Conservation (phyloP, 2,113 vertebrate species). For the Rhabdornis inornatus region DNA sequence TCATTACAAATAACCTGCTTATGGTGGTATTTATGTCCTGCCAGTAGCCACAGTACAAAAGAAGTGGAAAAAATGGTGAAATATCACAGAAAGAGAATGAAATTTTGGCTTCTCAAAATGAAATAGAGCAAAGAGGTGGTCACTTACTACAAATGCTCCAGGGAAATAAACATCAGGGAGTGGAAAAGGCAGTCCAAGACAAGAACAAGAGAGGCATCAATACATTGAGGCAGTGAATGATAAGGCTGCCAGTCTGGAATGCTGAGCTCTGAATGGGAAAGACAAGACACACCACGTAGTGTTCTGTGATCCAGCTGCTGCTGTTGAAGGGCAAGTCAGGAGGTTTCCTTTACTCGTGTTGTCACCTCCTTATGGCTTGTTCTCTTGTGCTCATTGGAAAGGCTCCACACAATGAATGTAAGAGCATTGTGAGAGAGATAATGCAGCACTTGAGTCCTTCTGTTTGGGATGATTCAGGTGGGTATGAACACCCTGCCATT, state of each 20-base stretch:
- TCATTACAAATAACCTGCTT: neutral
- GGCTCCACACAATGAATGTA: too few species aligned
- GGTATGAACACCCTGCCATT: neutral
- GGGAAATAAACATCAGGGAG: neutral
- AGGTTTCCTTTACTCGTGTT: neutral
- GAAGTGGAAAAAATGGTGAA: neutral
- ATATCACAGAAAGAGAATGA: neutral
- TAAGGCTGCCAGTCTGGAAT: neutral
- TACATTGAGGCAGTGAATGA: neutral
- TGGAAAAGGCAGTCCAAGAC: neutral
- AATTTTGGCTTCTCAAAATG: neutral
- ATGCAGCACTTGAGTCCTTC: too few species aligned
- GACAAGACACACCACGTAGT: neutral
- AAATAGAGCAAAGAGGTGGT: neutral
- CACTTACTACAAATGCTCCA: neutral
- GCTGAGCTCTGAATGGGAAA: neutral
- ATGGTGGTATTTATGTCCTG: neutral
- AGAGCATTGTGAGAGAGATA: neutral
- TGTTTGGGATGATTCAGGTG: neutral
- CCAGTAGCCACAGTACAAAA: neutral
- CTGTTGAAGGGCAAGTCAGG: rapidly evolving
- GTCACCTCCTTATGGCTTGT: neutral
- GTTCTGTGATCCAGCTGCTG: neutral
- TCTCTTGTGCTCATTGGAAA: neutral
- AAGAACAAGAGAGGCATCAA: neutral